Evolutionary conservation across 2,888 invertebrate genomes (phyloP).

Genomic region (Meiosimyza decipiens): DNA sequence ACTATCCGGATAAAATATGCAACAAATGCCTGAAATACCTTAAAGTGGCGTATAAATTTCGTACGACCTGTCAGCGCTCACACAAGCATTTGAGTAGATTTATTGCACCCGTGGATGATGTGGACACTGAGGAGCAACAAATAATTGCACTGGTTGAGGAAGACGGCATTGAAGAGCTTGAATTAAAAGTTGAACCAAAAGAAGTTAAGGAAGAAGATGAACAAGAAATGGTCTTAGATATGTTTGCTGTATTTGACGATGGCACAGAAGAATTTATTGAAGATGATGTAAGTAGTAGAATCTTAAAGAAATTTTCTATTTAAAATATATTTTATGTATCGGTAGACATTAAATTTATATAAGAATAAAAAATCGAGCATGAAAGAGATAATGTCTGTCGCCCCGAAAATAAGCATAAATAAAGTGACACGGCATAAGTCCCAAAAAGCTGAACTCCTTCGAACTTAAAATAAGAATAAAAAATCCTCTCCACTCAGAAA

Average conservation of each 20-base stretch:
- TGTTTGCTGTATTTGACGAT: constrained; percentile 56
- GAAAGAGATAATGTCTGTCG: no score
- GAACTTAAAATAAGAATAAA: no score
- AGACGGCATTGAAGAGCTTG: constrained; percentile 43
- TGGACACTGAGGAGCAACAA: constrained; percentile 48
- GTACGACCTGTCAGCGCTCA: constrained; percentile 57
- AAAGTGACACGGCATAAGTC: no score
- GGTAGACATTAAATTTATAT: no score
- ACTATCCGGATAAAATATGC: constrained; percentile 62
- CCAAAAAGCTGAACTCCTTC: no score
- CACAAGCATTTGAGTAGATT: constrained; percentile 60
- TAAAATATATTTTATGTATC: no score
- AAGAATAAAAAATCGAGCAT: no score
- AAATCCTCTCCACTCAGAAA: no score
- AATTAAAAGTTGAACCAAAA: constrained; percentile 47
- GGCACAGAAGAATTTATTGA: constrained; percentile 47
- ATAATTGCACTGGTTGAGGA: constrained; percentile 35
- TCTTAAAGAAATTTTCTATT: no score
- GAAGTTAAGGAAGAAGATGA: constrained; percentile 38
- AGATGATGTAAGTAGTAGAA: constrained; percentile 33
- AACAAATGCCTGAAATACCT: constrained; percentile 55
- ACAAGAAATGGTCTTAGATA: constrained; percentile 54
- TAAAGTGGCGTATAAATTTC: constrained; percentile 56
- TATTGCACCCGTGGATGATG: constrained; percentile 60
- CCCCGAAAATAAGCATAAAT: no score